Evolutionary conservation across 1,140 invertebrate genomes (phyloP).

Genomic region (Dreissena rostriformis): DNA sequence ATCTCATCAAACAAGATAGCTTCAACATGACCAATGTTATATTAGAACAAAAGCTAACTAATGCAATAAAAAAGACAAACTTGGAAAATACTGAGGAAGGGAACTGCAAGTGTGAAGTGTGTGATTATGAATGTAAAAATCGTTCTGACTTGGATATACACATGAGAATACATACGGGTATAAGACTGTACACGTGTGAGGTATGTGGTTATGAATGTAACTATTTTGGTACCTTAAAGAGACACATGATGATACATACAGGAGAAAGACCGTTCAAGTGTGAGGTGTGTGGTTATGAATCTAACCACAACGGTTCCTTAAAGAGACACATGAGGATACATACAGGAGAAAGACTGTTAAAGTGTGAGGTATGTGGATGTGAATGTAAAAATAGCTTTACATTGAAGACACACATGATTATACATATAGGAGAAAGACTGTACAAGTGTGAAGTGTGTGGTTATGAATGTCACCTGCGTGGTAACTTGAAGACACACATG

Average conservation of each 20-base stretch:
- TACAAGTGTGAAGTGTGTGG: constrained; percentile 12
- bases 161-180: constrained; percentile 11
- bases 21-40: no score
- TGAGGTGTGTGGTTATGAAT: constrained; percentile 10
- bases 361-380: background rate
- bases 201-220: background rate
- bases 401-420: background rate
- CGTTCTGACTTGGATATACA: background rate
- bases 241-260: constrained; percentile 8
- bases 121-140: constrained; percentile 4
- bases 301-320: background rate
- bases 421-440: constrained; percentile 1
- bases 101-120: background rate
- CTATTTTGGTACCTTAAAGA: background rate
- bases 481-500: background rate
- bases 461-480: background rate
- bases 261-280: constrained; percentile 3
- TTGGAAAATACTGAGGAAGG: background rate
- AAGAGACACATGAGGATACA: constrained; percentile 11
- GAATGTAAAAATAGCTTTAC: background rate
- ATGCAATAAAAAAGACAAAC: no score
- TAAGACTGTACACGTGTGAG: background rate
- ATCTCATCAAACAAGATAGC: no score
- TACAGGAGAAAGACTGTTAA: constrained; percentile 4
- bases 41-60: no score